Conservation (phyloP, 2,888 invertebrate species). For the Parelbella ahira region DNA sequence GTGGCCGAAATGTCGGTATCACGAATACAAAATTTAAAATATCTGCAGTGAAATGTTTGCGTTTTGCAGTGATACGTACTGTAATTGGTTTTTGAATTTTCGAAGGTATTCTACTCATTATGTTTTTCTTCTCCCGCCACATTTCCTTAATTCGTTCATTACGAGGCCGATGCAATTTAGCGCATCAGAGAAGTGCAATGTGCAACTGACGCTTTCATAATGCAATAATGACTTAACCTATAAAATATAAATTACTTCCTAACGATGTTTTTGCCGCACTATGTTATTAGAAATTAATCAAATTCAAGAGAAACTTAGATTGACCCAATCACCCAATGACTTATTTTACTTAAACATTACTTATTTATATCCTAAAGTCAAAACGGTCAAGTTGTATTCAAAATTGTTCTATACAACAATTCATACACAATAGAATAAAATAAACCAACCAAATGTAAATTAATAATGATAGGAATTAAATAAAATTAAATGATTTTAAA, state of each 20-base stretch:
- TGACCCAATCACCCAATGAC: slow-evolving; percentile 21
- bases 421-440: no score
- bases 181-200: slow-evolving; percentile 11
- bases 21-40: not conserved
- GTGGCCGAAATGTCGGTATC: not conserved
- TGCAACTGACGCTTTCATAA: slow-evolving; percentile 17
- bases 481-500: no score
- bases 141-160: slow-evolving; percentile 20
- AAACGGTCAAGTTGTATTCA: no score
- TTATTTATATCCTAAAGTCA: no score
- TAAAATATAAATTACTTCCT: slow-evolving; percentile 23
- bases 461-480: no score
- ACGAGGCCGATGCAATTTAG: slow-evolving; percentile 17
- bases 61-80: slow-evolving; percentile 7
- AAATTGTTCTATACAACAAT: no score
- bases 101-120: slow-evolving; percentile 12
- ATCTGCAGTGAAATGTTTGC: slow-evolving; percentile 2
- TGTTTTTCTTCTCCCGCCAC: slow-evolving; percentile 1
- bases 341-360: slow-evolving; percentile 5
- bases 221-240: slow-evolving; percentile 22
- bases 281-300: slow-evolving; percentile 9
- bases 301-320: slow-evolving; percentile 16
- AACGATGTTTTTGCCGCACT: slow-evolving; percentile 16
- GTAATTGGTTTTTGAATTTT: slow-evolving; percentile 11
- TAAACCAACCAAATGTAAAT: no score